These are phyloP conservation scores for Amyelois transitella DNA, from an alignment of 1,140 invertebrate genomes.

Conservation along the genomic window DNA sequence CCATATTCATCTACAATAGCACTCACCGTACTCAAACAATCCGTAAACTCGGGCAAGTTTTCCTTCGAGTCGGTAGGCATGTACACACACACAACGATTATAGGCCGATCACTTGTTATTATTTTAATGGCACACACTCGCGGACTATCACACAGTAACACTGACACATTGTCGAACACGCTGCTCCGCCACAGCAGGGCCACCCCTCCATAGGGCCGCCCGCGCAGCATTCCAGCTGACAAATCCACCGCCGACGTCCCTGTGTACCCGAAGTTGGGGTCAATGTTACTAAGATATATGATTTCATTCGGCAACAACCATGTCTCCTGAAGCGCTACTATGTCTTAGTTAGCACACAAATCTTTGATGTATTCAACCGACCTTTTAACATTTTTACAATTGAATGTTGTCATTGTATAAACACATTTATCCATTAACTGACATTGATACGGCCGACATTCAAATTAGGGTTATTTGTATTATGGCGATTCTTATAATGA, in stretches of 20 bases:
- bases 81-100: too few relatives aligned
- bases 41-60: too few relatives aligned
- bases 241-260: conserved; percentile 10
- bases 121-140: too few relatives aligned
- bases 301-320: conserved; percentile 17
- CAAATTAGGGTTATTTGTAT: background rate
- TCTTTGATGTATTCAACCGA: conserved; percentile 4
- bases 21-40: too few relatives aligned
- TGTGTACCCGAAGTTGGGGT: conserved; percentile 6
- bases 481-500: conserved; percentile 2
- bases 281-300: conserved; percentile 5
- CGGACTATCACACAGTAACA: too few relatives aligned
- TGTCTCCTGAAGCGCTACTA: too few relatives aligned
- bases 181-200: conserved; percentile 11
- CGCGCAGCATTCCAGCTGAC: conserved; percentile 3
- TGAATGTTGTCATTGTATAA: conserved; percentile 7
- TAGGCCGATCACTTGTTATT: too few relatives aligned
- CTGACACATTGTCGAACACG: too few relatives aligned
- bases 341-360: conserved; percentile 5
- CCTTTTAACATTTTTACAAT: conserved; percentile 15
- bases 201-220: conserved; percentile 11
- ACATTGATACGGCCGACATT: background rate
- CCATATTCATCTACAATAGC: too few relatives aligned
- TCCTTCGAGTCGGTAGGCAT: too few relatives aligned
- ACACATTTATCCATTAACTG: background rate